Percentiles rank a stretch among this genome's conserved stretches.
These are phyloP conservation scores for Conomelus anceps DNA, from an alignment of 2,888 invertebrate genomes.

Conservation along the genomic window DNA sequence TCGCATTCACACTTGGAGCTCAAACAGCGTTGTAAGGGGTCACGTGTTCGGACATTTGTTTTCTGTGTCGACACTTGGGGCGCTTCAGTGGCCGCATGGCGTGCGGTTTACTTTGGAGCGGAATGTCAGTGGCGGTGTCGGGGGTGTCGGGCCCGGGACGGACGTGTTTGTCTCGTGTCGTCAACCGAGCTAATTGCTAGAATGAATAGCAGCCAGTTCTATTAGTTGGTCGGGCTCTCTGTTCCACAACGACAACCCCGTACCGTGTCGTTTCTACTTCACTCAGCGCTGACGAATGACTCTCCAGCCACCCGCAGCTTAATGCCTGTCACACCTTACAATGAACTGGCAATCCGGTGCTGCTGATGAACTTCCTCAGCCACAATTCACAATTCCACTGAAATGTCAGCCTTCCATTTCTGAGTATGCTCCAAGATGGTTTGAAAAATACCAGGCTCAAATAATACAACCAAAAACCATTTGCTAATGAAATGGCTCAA, in stretches of 20 bases:
- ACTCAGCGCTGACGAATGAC: neutral
- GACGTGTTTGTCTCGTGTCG: neutral
- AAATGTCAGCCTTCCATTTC: neutral
- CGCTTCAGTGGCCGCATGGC: neutral
- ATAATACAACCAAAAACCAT: neutral
- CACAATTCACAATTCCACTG: neutral
- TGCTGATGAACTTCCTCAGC: neutral
- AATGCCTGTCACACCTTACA: neutral
- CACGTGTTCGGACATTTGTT: neutral
- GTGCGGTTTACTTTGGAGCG: neutral
- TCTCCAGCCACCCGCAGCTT: neutral
- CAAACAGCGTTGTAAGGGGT: neutral
- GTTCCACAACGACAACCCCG: too few relatives aligned
- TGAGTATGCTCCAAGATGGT: neutral
- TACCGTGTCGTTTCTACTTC: neutral
- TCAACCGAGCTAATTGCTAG: neutral
- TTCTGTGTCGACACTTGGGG: neutral
- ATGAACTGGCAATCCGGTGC: neutral
- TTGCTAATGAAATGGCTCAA: neutral
- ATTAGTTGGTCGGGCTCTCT: neutral
- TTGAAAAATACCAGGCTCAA: neutral
- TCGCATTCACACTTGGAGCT: neutral
- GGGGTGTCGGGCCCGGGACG: neutral
- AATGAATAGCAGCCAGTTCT: neutral
- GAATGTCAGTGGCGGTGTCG: neutral